Evolutionary conservation across 2,113 vertebrate species (phyloP).

Genomic region (Onychostruthus taczanowskii): DNA sequence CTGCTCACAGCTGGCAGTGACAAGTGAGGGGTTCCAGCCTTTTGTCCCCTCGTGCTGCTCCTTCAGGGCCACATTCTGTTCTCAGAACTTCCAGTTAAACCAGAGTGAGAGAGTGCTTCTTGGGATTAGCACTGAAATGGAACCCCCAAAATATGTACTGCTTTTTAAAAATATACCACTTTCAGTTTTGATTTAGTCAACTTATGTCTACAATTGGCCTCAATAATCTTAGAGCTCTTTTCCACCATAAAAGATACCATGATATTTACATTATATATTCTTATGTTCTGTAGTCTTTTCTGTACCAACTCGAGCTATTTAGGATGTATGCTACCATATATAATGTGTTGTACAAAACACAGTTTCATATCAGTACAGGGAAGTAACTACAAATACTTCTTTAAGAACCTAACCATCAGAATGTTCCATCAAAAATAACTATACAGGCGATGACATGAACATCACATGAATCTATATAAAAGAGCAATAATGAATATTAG

Average conservation of each 20-base stretch:
- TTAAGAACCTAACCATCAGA: neutral
- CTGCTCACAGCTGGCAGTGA: neutral
- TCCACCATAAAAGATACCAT: neutral
- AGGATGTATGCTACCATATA: neutral
- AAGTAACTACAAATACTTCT: neutral
- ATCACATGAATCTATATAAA: neutral
- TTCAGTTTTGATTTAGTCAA: neutral
- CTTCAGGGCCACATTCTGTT: neutral
- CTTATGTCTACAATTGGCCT: neutral
- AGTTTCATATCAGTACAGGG: neutral
- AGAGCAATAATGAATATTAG: neutral
- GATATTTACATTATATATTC: neutral
- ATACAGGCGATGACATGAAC: neutral
- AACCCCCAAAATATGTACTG: fast-evolving
- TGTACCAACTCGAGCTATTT: neutral
- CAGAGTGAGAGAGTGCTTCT: neutral
- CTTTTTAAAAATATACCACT: neutral
- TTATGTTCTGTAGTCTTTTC: neutral
- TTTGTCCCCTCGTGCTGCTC: neutral
- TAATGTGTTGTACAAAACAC: neutral
- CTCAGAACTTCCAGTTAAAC: neutral
- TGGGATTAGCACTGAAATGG: neutral
- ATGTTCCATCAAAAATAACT: neutral
- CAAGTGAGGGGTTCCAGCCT: neutral
- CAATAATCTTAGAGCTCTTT: neutral